Conservation (phyloP, 2,113 vertebrate genomes). For the Brachyistius frenatus region DNA sequence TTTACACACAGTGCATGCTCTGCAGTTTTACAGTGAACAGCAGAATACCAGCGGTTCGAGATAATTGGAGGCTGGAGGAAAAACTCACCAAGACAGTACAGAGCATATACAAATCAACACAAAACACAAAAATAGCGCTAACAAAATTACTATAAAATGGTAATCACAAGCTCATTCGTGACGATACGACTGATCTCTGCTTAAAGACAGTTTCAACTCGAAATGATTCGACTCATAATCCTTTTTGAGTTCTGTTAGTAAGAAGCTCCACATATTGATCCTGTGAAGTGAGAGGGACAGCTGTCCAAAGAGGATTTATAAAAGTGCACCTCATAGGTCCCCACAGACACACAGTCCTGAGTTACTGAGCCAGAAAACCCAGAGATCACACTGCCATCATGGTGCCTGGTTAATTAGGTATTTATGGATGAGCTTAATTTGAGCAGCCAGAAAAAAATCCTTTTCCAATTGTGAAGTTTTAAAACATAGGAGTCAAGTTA, state of each 20-base stretch:
- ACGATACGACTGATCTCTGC: neutral
- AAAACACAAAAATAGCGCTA: too few relatives aligned
- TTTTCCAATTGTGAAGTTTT: neutral
- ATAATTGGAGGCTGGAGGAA: neutral
- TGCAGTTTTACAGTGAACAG: slow-evolving; percentile 8
- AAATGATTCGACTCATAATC: neutral
- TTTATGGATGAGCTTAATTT: neutral
- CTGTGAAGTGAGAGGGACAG: neutral
- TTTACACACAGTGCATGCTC: slow-evolving; percentile 4
- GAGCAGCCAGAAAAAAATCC: neutral
- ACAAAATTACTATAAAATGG: neutral
- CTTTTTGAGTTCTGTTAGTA: neutral
- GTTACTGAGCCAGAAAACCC: neutral
- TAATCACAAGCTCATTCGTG: neutral
- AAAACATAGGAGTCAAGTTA: neutral
- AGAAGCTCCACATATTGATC: neutral
- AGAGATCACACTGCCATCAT: neutral
- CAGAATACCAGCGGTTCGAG: neutral
- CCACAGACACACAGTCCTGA: neutral
- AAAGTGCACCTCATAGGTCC: neutral
- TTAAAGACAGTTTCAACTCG: neutral
- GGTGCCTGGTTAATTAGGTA: neutral
- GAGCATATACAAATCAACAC: too few relatives aligned
- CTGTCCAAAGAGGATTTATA: neutral
- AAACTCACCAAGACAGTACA: too few relatives aligned